Conservation (phyloP, 2,888 invertebrate genomes). For the Chymomyza amoena region DNA sequence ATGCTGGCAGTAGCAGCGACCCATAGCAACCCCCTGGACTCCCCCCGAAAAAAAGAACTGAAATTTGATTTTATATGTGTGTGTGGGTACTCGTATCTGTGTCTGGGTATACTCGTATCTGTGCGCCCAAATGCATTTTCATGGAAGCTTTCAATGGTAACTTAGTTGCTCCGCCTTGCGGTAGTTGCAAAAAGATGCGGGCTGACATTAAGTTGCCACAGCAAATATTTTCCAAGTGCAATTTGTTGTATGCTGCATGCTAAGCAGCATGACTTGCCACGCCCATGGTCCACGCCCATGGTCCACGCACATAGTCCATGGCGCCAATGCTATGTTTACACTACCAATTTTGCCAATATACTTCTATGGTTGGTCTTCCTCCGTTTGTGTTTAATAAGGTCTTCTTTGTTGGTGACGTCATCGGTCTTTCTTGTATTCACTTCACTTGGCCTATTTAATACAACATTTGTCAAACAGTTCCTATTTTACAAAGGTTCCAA, state of each 20-base stretch:
- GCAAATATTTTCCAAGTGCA: constrained; percentile 44
- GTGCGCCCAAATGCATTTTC: not conserved
- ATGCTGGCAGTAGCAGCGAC: constrained; percentile 42
- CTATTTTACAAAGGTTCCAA: no score
- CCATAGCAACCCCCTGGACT: not conserved
- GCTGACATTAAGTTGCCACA: not conserved
- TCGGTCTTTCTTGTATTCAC: no score
- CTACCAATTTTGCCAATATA: no score
- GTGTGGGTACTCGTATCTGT: not conserved
- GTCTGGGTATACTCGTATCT: not conserved
- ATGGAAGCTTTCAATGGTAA: not conserved
- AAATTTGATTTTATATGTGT: constrained; percentile 1
- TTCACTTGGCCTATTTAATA: no score
- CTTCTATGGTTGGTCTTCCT: no score
- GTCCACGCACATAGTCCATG: no score
- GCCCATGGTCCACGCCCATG: not conserved
- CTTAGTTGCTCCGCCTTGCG: not conserved
- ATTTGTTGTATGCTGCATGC: constrained; percentile 37
- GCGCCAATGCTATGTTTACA: no score
- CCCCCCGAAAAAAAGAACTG: not conserved
- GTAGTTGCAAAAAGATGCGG: not conserved
- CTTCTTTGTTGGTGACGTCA: no score
- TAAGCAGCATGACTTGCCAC: not conserved
- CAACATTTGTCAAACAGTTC: no score
- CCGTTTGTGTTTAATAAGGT: no score